Conservation (phyloP, 2,113 vertebrate species). For the Seriola quinqueradiata region DNA sequence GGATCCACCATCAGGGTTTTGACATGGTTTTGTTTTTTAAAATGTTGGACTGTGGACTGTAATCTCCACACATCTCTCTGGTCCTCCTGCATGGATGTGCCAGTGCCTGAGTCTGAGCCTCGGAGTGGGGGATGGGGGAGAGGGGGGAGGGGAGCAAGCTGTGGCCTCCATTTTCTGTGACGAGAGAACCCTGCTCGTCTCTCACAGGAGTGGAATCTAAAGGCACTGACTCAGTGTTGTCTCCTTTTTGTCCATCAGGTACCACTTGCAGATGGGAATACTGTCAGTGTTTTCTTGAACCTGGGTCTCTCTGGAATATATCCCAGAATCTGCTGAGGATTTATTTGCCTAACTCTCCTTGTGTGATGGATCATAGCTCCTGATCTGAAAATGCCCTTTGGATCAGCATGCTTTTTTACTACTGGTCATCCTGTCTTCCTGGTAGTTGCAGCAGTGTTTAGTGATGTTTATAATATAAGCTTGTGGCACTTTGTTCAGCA, state of each 20-base stretch:
- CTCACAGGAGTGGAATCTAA: conserved; percentile 82
- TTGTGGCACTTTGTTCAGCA: conserved; percentile 49
- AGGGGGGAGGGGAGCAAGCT: conserved; percentile 84
- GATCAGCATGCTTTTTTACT: conserved; percentile 61
- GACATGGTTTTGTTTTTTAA: conserved; percentile 32
- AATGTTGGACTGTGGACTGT: conserved; percentile 77
- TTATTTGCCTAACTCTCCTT: conserved; percentile 71
- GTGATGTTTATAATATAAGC: conserved; percentile 21
- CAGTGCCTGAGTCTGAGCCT: conserved; percentile 80
- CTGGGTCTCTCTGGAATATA: conserved; percentile 73
- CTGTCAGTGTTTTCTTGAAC: conserved; percentile 70
- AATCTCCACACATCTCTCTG: conserved; percentile 80
- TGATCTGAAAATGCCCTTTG: conserved; percentile 74
- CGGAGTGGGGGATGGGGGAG: conserved; percentile 83
- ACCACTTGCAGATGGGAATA: conserved; percentile 68
- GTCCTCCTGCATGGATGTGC: conserved; percentile 83
- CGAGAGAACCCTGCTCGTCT: conserved; percentile 83
- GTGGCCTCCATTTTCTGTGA: conserved; percentile 88
- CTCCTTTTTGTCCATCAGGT: conserved; percentile 80
- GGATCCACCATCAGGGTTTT: conserved; percentile 27
- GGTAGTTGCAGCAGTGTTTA: conserved; percentile 54
- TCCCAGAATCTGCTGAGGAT: conserved; percentile 77
- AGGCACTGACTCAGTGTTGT: conserved; percentile 79
- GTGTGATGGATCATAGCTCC: conserved; percentile 75
- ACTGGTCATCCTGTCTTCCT: conserved; percentile 50